Conservation (phyloP, 1,140 invertebrate genomes). For the Wiebesia pumilae region DNA sequence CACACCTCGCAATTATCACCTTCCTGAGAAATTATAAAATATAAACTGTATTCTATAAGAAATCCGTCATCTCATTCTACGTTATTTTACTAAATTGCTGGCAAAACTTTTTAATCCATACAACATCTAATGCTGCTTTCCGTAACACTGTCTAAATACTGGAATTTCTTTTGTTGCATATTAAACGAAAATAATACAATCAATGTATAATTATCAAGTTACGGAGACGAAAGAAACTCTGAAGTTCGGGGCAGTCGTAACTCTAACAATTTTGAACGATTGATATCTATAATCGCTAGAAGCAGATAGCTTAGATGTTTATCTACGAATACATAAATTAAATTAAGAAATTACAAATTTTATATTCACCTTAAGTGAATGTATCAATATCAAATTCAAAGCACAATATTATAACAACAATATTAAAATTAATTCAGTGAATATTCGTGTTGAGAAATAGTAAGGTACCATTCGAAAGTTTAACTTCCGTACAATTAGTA, state of each 20-base stretch:
- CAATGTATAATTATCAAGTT: not conserved
- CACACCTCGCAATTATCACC: not conserved
- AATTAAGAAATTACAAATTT: not conserved
- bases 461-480: not conserved
- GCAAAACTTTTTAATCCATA: not conserved
- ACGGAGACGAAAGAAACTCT: not conserved
- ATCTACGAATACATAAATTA: too few species aligned
- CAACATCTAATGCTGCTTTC: not conserved
- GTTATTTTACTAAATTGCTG: not conserved
- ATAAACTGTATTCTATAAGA: not conserved
- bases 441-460: not conserved
- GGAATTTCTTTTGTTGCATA: too few species aligned
- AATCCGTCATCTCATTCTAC: not conserved
- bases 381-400: not conserved
- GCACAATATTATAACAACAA: not conserved
- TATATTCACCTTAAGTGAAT: not conserved
- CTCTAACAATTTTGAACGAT: not conserved
- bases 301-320: too few species aligned
- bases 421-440: not conserved
- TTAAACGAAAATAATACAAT: too few species aligned
- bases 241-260: not conserved
- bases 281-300: not conserved
- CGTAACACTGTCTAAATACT: too few species aligned
- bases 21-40: not conserved
- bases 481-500: not conserved